A percentile compares a stretch with the other conserved stretches of the same genome.
These are phyloP conservation scores for Uromys caudimaculatus DNA, from an alignment of 2,797 vertebrate genomes.

Conservation along the genomic window DNA sequence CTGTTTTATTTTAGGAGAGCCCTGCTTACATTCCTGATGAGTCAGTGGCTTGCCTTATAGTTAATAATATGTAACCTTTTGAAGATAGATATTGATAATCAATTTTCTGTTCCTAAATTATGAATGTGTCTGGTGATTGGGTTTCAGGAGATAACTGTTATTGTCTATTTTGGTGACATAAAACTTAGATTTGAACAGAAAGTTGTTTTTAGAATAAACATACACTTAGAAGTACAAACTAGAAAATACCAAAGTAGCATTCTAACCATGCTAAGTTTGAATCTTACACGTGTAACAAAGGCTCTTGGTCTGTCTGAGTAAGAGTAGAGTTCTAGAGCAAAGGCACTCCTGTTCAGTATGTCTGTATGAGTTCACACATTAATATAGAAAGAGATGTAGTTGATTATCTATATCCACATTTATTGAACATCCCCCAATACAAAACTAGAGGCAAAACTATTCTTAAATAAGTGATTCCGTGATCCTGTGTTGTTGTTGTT, in stretches of 20 bases:
- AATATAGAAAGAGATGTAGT: not conserved
- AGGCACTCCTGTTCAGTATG: not conserved
- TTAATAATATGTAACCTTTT: not conserved
- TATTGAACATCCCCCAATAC: not conserved
- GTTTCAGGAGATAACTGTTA: conserved; percentile 37
- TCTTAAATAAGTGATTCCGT: not conserved
- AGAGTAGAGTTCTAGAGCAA: conserved; percentile 33
- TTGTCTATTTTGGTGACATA: not conserved
- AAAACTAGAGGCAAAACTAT: not conserved
- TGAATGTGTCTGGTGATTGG: not conserved
- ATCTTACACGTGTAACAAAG: not conserved
- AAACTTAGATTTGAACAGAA: not conserved
- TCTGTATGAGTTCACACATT: not conserved
- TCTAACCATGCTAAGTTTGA: conserved; percentile 40
- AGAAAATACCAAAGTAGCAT: conserved; percentile 6
- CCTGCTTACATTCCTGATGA: not conserved
- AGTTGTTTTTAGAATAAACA: conserved; percentile 32
- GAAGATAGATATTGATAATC: not conserved
- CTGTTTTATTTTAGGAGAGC: not conserved
- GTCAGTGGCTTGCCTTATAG: not conserved
- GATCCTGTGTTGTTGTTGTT: conserved; percentile 1
- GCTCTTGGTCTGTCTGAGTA: conserved; percentile 9
- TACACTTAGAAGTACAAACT: not conserved
- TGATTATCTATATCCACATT: not conserved
- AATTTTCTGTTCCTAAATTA: conserved; percentile 8